Evolutionary conservation across 2,888 invertebrate genomes (phyloP), one percentile per base, ranked within the genome.

Genomic region (Eumacrocentrus americanus): DNA sequence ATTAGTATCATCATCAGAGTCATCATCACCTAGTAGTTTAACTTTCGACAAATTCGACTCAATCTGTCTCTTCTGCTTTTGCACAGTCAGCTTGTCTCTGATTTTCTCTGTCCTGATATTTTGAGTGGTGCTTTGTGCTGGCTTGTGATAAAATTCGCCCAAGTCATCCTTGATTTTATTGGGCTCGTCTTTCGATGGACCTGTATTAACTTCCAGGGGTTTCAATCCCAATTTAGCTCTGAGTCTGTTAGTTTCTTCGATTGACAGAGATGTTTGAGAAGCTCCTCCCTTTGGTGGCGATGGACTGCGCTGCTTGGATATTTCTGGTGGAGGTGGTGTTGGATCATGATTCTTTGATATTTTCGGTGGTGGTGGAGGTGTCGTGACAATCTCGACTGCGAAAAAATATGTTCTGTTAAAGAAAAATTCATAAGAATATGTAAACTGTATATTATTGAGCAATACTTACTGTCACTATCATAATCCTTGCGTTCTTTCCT

Each of bases 141-240:
- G 94, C 81, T 91, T 91, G 80, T 94, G 94, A 74, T 93, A 89
- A 83, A 93, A 94, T 52, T 94, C 93, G 53, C 93, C 92, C 80
- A 84, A 75, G 72, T 85, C 85, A 70, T 85, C 85, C 64, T 85
- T 81, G n/a, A 76, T 73, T 54, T 79, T 74, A 40, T 73, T 69
- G 2, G 75, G 67, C 11, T 76, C 77, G 46, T 75, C 73, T 62
- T 73, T 75, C 23, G 71, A 69, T 20, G 73, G 68, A 6, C 71
- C 72, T 16, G 70, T 73, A 11, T 85, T 83, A 0, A 91, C 82
- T 72, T 95, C 91, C 2, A 98, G 83, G 0, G 98, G 98, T 76
- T 95, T 96, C 34, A 98, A 83, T 0, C 98, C 98, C 20, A 99
- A 85, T 79, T 96, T 95, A 1, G 93, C 93, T 72, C 98, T 85